Evolutionary conservation across 2,113 vertebrate species (phyloP).

Genomic region (Muntiacus reevesi): DNA sequence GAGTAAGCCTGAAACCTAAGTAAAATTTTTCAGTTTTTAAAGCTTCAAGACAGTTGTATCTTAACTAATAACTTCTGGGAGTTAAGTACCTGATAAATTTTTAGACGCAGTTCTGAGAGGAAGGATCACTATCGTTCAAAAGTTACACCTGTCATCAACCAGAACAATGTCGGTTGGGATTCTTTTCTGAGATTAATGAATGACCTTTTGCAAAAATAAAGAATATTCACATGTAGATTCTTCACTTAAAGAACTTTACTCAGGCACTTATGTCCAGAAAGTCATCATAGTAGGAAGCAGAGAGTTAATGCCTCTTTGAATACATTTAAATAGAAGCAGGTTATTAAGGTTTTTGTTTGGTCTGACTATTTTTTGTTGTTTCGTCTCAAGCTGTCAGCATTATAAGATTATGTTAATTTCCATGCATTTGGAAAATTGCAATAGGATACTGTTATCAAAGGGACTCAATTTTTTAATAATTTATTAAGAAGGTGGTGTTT

Average conservation of each 20-base stretch:
- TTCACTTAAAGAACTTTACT: not conserved
- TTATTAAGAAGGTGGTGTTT: slow-evolving; percentile 20
- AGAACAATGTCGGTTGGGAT: not conserved
- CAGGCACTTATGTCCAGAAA: not conserved
- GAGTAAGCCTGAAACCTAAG: not conserved
- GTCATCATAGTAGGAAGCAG: not conserved
- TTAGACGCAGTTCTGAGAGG: not conserved
- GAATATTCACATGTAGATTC: not conserved
- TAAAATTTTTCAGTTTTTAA: slow-evolving; percentile 3
- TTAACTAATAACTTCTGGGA: not conserved
- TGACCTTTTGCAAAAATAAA: not conserved
- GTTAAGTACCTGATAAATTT: not conserved
- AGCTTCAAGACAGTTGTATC: not conserved
- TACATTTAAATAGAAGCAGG: not conserved
- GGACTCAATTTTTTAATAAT: not conserved
- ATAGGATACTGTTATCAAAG: not conserved
- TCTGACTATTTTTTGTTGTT: not conserved
- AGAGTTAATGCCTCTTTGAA: not conserved
- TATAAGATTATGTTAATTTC: not conserved
- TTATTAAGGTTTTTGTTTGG: not conserved
- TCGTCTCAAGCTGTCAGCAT: not conserved
- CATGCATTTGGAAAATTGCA: not conserved
- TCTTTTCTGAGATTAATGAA: not conserved
- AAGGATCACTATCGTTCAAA: not conserved
- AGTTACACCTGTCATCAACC: not conserved